Percentiles rank a stretch among this genome's conserved stretches.
Evolutionary conservation across 2,797 vertebrate species (phyloP).

Genomic region (Pygocentrus nattereri): DNA sequence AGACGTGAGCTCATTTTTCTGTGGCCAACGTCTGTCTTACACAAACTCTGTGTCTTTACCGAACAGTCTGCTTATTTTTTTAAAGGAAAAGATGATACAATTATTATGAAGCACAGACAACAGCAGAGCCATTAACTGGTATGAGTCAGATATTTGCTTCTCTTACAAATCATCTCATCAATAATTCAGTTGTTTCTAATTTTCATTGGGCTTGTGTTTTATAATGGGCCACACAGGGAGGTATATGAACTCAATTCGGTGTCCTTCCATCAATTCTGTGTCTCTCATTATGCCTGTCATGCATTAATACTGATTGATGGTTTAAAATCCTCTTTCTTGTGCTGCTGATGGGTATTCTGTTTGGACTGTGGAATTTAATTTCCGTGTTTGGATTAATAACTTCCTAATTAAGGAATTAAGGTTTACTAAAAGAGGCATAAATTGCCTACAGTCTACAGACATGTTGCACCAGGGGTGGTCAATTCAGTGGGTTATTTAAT

Average conservation of each 20-base stretch:
- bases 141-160: neutral
- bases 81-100: neutral
- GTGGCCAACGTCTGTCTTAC: neutral
- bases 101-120: neutral
- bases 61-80: neutral
- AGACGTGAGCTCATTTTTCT: neutral
- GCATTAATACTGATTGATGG: neutral
- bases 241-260: neutral
- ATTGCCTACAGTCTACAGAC: too few species aligned
- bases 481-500: too few species aligned
- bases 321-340: neutral
- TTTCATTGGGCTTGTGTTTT: neutral
- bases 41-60: neutral
- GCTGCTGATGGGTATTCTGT: neutral
- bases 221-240: constrained; percentile 6
- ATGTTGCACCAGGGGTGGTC: too few species aligned
- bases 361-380: neutral
- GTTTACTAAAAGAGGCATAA: too few species aligned
- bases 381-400: too few species aligned
- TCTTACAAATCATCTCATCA: neutral
- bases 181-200: constrained; percentile 3
- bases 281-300: neutral
- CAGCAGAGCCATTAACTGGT: too few species aligned
- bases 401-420: too few species aligned
- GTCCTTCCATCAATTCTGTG: constrained; percentile 3